A percentile compares a stretch with the other conserved stretches of the same genome.
Conservation (phyloP, 2,113 vertebrate species). For the Tetraodon nigroviridis region DNA sequence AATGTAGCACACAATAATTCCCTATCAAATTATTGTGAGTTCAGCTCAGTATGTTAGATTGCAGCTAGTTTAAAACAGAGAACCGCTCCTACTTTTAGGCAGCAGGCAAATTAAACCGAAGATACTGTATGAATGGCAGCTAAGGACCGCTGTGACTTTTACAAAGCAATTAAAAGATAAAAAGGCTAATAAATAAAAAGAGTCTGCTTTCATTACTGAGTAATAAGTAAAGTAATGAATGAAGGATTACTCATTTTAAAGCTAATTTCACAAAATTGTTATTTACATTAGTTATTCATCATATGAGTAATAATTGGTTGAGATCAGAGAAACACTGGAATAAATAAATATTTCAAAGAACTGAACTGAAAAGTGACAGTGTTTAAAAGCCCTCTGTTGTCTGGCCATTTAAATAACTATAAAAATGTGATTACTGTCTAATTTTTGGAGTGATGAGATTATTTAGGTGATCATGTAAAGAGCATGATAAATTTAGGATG, state of each 20-base stretch:
- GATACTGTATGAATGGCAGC: background rate
- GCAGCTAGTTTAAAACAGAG: background rate
- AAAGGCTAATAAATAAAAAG: background rate
- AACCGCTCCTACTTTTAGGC: background rate
- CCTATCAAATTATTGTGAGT: conserved; percentile 3
- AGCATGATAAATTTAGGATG: too few relatives aligned
- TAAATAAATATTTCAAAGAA: too few relatives aligned
- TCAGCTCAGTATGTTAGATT: conserved; percentile 2
- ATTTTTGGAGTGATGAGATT: too few relatives aligned
- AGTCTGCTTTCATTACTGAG: background rate
- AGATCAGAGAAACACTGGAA: too few relatives aligned
- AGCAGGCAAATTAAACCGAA: background rate
- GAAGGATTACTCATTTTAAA: background rate
- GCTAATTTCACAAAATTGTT: background rate
- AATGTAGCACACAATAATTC: conserved; percentile 2
- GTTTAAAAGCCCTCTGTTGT: too few relatives aligned
- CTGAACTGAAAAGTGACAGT: too few relatives aligned
- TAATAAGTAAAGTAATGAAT: conserved; percentile 9
- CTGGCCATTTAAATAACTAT: too few relatives aligned
- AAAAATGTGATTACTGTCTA: too few relatives aligned
- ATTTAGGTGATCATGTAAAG: too few relatives aligned
- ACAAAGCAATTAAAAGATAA: background rate
- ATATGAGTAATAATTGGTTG: too few relatives aligned
- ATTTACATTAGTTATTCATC: background rate
- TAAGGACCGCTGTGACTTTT: conserved; percentile 4